phyloP scores from a whole-genome alignment of 2,888 invertebrate genomes.

The Entomobrya proxima region DNA sequence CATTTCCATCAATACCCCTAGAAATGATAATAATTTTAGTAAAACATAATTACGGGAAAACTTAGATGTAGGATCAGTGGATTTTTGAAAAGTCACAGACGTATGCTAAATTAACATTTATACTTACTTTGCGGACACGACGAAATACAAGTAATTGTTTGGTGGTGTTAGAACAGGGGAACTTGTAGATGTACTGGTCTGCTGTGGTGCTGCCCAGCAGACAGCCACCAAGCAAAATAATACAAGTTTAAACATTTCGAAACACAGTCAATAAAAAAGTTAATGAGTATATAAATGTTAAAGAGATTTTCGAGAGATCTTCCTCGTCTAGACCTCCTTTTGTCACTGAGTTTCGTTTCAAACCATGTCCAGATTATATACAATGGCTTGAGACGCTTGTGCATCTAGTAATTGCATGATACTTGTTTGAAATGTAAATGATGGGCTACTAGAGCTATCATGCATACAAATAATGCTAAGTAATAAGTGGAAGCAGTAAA shows the following conservation, averaged over 20 bases:
- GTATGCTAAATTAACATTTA: background rate
- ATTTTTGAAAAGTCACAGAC: background rate
- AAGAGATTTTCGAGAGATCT: slow-evolving; percentile 9
- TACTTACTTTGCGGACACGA: slow-evolving; percentile 69
- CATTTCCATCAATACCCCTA: slow-evolving; percentile 62
- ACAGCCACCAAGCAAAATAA: slow-evolving; percentile 22
- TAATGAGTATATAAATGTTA: no score
- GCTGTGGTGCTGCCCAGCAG: slow-evolving; percentile 75
- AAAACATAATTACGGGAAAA: background rate
- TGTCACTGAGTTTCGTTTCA: slow-evolving; percentile 3
- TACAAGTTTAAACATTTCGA: slow-evolving; percentile 55
- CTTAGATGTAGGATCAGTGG: background rate
- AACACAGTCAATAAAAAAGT: background rate
- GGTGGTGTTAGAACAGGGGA: slow-evolving; percentile 17
- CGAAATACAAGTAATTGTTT: slow-evolving; percentile 64
- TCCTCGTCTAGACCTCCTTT: background rate
- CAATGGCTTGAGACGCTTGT: background rate
- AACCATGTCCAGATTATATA: background rate
- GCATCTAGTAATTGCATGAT: no score
- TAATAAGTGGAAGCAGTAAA: no score
- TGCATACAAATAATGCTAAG: no score
- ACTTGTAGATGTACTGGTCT: slow-evolving; percentile 1
- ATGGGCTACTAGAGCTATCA: no score
- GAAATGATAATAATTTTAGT: background rate
- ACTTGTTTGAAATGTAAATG: no score